These are phyloP conservation scores for Hyposoter didymator DNA, from an alignment of 2,888 invertebrate species.

Conservation along the genomic window DNA sequence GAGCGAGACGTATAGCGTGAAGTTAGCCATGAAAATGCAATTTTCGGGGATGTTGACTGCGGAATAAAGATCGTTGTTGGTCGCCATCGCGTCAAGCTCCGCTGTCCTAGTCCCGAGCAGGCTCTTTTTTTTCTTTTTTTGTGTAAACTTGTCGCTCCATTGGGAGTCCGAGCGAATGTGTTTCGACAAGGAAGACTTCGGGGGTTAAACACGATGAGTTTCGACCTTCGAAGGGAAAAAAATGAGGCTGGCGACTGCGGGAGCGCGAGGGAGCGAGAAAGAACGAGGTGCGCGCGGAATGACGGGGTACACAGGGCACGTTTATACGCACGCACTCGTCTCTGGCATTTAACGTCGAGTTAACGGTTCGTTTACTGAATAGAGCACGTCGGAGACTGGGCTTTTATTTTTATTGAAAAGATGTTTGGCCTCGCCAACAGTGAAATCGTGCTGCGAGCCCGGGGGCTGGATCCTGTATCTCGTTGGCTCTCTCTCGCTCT, in stretches of 20 bases:
- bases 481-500: constrained; percentile 25
- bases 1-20: constrained; percentile 72
- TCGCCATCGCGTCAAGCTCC: neutral
- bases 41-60: constrained; percentile 75
- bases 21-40: constrained; percentile 78
- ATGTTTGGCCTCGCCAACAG: constrained; percentile 78
- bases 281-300: constrained; percentile 46
- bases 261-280: constrained; percentile 18
- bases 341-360: constrained; percentile 80
- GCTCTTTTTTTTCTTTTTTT: constrained; percentile 5
- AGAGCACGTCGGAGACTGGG: constrained; percentile 69
- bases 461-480: constrained; percentile 61
- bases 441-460: constrained; percentile 72
- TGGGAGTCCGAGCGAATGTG: constrained; percentile 41
- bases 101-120: constrained; percentile 6
- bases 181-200: constrained; percentile 17
- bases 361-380: constrained; percentile 82
- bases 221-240: constrained; percentile 34
- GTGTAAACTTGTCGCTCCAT: constrained; percentile 35
- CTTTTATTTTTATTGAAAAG: constrained; percentile 79
- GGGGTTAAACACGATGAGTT: constrained; percentile 36
- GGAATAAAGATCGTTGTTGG: constrained; percentile 73
- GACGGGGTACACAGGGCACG: constrained; percentile 50
- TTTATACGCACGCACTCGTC: constrained; percentile 52
- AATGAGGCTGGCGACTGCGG: neutral